Conservation (phyloP, 2,888 invertebrate genomes). For the Trichogramma dendrolimi region DNA sequence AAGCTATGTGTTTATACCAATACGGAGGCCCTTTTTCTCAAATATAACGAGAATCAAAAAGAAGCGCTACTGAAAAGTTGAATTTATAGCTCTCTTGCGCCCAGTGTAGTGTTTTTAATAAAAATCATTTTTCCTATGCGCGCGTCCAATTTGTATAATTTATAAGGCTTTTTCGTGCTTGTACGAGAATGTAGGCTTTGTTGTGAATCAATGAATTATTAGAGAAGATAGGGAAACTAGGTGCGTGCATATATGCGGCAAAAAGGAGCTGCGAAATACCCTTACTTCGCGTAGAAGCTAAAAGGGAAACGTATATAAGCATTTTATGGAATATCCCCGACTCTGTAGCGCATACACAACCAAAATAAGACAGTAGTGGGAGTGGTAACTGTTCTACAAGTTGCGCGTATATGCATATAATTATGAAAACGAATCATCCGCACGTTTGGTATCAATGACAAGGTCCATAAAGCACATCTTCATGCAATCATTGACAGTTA, state of each 20-base stretch:
- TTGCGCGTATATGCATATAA: no score
- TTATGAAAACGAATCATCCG: no score
- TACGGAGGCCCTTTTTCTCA: no score
- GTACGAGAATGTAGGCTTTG: neutral
- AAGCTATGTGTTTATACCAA: neutral
- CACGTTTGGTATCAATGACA: no score
- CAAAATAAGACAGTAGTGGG: neutral
- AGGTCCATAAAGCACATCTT: no score
- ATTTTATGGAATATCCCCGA: no score
- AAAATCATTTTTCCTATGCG: conserved; percentile 16
- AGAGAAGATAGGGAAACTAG: conserved; percentile 23
- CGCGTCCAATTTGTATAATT: conserved; percentile 24
- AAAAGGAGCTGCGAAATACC: neutral
- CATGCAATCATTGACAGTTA: no score
- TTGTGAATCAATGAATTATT: conserved; percentile 28
- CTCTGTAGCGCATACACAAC: neutral
- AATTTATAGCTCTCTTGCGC: conserved; percentile 23
- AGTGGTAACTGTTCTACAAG: no score
- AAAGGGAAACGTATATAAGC: no score
- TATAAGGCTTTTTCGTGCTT: conserved; percentile 14
- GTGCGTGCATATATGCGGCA: neutral
- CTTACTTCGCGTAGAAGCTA: no score
- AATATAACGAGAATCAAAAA: conserved; percentile 10
- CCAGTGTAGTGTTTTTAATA: conserved; percentile 20
- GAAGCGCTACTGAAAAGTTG: conserved; percentile 22